Percentiles rank a stretch among this genome's conserved stretches.
These are phyloP conservation scores for Cyanocitta stelleri DNA, from an alignment of 2,113 vertebrate genomes.

Conservation along the genomic window DNA sequence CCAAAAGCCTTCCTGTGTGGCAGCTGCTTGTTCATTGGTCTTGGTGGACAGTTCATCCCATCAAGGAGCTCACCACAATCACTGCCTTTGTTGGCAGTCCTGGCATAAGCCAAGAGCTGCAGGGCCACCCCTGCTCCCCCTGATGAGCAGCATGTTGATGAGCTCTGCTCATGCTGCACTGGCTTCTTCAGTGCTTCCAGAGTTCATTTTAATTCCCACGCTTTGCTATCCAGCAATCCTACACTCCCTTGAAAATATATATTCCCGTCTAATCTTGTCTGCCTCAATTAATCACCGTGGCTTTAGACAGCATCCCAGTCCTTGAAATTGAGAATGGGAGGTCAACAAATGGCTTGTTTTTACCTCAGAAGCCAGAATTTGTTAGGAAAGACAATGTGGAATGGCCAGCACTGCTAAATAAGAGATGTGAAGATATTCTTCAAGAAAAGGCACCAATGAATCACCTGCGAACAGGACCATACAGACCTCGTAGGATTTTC, in stretches of 20 bases:
- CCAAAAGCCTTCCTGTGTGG: background rate
- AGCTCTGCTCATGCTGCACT: background rate
- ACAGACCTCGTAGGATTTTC: background rate
- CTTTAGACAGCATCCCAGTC: background rate
- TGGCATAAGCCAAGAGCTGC: background rate
- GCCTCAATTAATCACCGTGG: background rate
- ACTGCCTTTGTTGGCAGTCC: background rate
- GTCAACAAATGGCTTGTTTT: background rate
- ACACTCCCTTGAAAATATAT: background rate
- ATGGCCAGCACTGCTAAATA: background rate
- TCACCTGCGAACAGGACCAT: background rate
- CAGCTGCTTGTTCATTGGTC: background rate
- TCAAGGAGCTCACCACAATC: background rate
- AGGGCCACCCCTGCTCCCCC: background rate
- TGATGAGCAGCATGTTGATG: background rate
- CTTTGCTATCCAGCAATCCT: background rate
- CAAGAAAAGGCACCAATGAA: background rate
- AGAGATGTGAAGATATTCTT: background rate
- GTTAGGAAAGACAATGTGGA: background rate
- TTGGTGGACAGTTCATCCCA: conserved; percentile 1
- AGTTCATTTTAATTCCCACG: background rate
- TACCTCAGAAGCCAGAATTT: background rate
- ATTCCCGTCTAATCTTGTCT: background rate
- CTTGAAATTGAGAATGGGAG: background rate
- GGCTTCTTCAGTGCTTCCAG: background rate